phyloP scores from a whole-genome alignment of 2,888 invertebrate species.

The Nomada goodeniana region DNA sequence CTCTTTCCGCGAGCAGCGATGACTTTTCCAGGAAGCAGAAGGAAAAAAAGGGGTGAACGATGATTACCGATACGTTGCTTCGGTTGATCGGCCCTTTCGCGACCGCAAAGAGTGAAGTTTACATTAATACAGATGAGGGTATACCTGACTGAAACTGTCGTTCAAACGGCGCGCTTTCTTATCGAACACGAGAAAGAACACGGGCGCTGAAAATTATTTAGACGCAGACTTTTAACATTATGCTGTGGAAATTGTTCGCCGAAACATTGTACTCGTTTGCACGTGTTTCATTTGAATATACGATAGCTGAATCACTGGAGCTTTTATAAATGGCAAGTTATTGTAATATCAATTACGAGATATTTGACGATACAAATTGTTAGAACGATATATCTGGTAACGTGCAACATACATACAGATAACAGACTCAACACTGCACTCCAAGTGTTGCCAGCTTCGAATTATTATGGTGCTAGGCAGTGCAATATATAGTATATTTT shows the following conservation, averaged over 20 bases:
- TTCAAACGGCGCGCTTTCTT: neutral
- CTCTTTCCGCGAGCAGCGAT: constrained; percentile 38
- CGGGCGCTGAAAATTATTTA: neutral
- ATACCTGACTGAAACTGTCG: neutral
- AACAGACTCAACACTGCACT: no score
- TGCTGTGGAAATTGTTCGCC: neutral
- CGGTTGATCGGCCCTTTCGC: neutral
- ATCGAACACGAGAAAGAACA: neutral
- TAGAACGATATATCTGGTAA: no score
- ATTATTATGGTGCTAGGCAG: neutral
- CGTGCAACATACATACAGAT: no score
- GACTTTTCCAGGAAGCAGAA: constrained; percentile 26
- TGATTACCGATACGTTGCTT: neutral
- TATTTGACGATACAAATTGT: no score
- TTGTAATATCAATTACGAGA: no score
- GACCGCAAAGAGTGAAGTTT: constrained; percentile 11
- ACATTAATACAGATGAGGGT: constrained; percentile 25
- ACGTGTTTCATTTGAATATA: no score
- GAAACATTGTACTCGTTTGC: neutral
- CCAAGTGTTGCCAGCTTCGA: no score
- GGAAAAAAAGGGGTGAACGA: neutral
- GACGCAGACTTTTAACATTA: neutral
- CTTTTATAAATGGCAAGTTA: no score
- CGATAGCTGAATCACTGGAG: no score
- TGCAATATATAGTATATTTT: neutral